Base-by-base conservation (phyloP, 2,888 invertebrate genomes). In the Luperina testacea region DNA sequence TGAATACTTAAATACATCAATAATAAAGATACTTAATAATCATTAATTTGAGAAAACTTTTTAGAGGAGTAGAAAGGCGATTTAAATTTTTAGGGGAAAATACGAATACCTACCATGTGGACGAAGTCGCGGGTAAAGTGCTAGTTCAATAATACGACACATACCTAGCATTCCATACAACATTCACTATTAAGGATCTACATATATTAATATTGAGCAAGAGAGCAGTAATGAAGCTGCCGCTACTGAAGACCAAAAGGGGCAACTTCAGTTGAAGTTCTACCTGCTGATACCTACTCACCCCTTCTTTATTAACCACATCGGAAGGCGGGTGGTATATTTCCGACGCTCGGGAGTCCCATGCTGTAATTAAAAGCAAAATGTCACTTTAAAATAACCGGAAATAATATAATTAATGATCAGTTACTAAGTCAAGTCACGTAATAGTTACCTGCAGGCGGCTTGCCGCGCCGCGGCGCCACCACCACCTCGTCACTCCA, bases 331-430 rank as follows among this genome's bases (percentile, higher is more conserved):
- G 92, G 13, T 92, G 91, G 77, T 94, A 94, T 71, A 95, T 87
- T 63, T 95, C 96, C 0, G 95, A 95, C 64, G 94, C 94, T 4
- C 95, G 91, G 0, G 96, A 95, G 9, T 94, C 94, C 96, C 96
- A 96, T 2, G 90, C 96, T 93, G 89, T n/a, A 84, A 85, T 32
- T 3, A 53, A 42, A 73, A 72, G 4, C 15, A 69, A 51, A 73
- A 42, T 15, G 15, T 32, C 0, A 61, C 6, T 5, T 42, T 61
- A 3, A 13, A 42, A 3, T n/a, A 11, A 4, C 2, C 13, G 7
- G 0, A 48, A 48, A 48, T 24, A 24, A 15, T 17, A 53, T 7
- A 17, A n/a, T 20, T 42, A 59, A 15, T 27, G 0, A 77, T 42
- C 8, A 72, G 9, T 17, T 51, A 51, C 1, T 8, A 24, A 38